Base-by-base conservation (phyloP, 2,113 vertebrate species). In the Rhizomys pruinosus region DNA sequence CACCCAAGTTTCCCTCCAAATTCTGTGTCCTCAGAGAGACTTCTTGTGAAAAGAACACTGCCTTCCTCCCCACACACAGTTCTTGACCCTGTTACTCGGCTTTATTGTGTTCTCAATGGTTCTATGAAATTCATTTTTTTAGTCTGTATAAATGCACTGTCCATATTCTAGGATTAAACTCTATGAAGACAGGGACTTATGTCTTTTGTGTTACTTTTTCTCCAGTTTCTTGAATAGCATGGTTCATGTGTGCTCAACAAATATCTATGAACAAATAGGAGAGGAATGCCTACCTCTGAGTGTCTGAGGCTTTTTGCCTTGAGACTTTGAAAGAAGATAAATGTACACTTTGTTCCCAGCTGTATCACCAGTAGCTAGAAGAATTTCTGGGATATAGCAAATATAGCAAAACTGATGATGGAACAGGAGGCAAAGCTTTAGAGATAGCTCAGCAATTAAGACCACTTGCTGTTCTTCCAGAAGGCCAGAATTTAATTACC, bases 181-280 rank as follows among this genome's bases (percentile, higher is more conserved):
- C n/a, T 5, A 9, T 32, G 16, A 72, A 2, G 2, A 13, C 23
- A 47, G 1, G 44, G 20, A 44, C 57, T 85, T 84, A n/a, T 19
- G 79, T 64, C 17, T 39, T 64, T 77, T 55, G 37, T 42, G 2
- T 57, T n/a, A n/a, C n/a, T n/a, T n/a, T n/a, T 27, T 32, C 5
- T 25, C 47, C n/a, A 69, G 71, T 34, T 68, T 94, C 71, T 47
- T 86, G 42, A 89, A 74, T 11, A 82, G n/a, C 13, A 10, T n/a
- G 22, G 2, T 0, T 84, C 52, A 74, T 42, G 20, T 59, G 66
- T 6, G 17, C 7, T 71, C 27, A 17, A 29, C 57, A 52, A 74
- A 61, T 76, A 85, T 76, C 57, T 87, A 42, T 32, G 10, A 90
- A 74, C n/a, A 81, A 66, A 76, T 69, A 5, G 74, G n/a, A 77